phyloP scores from a whole-genome alignment of 1,140 invertebrate genomes.

The Lethrus apterus region DNA sequence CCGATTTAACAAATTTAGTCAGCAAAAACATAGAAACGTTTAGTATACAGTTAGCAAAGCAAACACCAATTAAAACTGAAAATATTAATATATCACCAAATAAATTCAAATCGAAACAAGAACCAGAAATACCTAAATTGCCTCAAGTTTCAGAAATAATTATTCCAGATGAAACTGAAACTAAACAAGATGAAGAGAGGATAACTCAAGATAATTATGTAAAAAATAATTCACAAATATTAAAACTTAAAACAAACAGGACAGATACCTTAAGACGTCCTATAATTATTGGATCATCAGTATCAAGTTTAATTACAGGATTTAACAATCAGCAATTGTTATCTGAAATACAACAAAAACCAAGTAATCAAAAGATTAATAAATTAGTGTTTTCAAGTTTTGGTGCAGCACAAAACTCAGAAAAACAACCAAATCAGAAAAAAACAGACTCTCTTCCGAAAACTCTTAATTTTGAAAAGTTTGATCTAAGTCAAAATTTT shows the following conservation, averaged over 20 bases:
- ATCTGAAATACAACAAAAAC: conserved; percentile 31
- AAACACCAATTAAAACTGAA: conserved; percentile 24
- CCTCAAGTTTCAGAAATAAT: conserved; percentile 56
- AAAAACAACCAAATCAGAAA: conserved; percentile 34
- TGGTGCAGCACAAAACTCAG: conserved; percentile 39
- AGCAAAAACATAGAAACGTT: conserved; percentile 36
- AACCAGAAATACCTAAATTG: conserved; percentile 52
- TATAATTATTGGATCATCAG: conserved; percentile 48
- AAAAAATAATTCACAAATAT: conserved; percentile 38
- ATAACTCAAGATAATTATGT: conserved; percentile 39
- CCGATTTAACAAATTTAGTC: conserved; percentile 22
- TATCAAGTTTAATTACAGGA: conserved; percentile 51
- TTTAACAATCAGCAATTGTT: conserved; percentile 45
- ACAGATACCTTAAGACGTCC: conserved; percentile 21
- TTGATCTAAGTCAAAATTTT: conserved; percentile 66
- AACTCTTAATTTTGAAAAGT: conserved; percentile 44
- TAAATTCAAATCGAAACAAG: conserved; percentile 44
- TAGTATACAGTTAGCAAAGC: conserved; percentile 34
- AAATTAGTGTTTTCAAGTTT: conserved; percentile 37
- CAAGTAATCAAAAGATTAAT: conserved; percentile 25
- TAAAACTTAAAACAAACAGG: conserved; percentile 25
- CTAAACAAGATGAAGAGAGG: conserved; percentile 34
- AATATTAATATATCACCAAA: conserved; percentile 40
- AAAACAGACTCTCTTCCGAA: conserved; percentile 27
- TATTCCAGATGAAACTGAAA: conserved; percentile 51